Conservation (phyloP, 2,113 vertebrate genomes). For the Takifugu flavidus region DNA sequence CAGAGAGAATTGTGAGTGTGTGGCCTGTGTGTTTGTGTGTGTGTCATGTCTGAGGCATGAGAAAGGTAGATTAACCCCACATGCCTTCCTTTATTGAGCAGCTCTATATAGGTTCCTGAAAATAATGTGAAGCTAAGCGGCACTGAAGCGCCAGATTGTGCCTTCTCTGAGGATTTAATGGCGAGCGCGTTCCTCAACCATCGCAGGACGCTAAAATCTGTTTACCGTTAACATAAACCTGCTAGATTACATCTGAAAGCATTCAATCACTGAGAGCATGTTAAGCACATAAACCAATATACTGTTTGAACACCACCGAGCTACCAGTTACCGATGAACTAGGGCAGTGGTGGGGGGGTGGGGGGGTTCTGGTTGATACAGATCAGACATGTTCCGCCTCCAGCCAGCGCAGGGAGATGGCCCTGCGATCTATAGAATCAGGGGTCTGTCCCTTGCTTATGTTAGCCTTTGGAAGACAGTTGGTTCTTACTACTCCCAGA, state of each 20-base stretch:
- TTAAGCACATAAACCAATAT: constrained; percentile 13
- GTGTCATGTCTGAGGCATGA: not conserved
- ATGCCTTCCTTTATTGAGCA: not conserved
- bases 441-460: constrained; percentile 15
- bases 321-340: constrained; percentile 13
- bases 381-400: constrained; percentile 19
- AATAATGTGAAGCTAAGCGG: not conserved
- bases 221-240: not conserved
- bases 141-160: no score
- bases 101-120: not conserved
- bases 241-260: not conserved
- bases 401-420: constrained; percentile 21
- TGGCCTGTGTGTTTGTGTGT: not conserved
- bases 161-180: no score
- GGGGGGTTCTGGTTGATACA: constrained; percentile 13
- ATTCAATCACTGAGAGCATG: not conserved
- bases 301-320: constrained; percentile 8
- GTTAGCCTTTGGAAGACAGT: constrained; percentile 23
- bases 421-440: constrained; percentile 38
- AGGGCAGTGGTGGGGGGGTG: constrained; percentile 19
- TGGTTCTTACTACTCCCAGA: constrained; percentile 4
- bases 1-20: not conserved
- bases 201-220: not conserved
- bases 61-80: not conserved
- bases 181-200: not conserved